Percentiles rank a stretch among this genome's conserved stretches.
These are phyloP conservation scores for Ylistrum balloti DNA, from an alignment of 1,140 invertebrate species.

Conservation along the genomic window DNA sequence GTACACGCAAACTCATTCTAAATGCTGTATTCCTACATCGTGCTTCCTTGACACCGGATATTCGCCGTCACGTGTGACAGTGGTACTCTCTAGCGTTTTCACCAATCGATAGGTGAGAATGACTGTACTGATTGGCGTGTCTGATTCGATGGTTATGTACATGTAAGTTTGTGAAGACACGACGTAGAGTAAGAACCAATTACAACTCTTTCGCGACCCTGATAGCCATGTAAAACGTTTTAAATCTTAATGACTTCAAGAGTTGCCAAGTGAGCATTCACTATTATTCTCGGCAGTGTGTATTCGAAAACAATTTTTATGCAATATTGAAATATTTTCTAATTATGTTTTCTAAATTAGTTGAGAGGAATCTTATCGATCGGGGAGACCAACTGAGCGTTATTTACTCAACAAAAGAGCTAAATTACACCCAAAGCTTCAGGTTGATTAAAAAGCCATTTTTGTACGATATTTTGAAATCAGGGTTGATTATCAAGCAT, in stretches of 20 bases:
- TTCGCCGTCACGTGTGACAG: neutral
- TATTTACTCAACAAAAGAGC: too few species aligned
- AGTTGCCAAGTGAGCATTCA: neutral
- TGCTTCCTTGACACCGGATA: neutral
- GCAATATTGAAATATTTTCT: too few species aligned
- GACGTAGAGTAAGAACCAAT: neutral
- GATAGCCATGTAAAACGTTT: neutral
- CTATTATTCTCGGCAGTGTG: neutral
- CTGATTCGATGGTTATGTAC: slow-evolving; percentile 18
- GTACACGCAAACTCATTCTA: neutral
- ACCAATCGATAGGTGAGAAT: neutral
- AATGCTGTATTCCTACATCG: neutral
- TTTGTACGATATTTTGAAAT: too few species aligned
- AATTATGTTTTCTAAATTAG: too few species aligned
- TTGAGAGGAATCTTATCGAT: too few species aligned
- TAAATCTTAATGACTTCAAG: neutral
- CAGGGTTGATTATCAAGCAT: too few species aligned
- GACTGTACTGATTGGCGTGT: neutral
- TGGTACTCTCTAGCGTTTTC: slow-evolving; percentile 27
- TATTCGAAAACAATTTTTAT: neutral
- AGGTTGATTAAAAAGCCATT: too few species aligned
- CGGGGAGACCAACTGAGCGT: too few species aligned
- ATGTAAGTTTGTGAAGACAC: slow-evolving; percentile 22
- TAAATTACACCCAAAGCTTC: too few species aligned
- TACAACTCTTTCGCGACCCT: neutral